Base-by-base conservation (phyloP, 2,113 vertebrate genomes). In the Opisthocomus hoazin region DNA sequence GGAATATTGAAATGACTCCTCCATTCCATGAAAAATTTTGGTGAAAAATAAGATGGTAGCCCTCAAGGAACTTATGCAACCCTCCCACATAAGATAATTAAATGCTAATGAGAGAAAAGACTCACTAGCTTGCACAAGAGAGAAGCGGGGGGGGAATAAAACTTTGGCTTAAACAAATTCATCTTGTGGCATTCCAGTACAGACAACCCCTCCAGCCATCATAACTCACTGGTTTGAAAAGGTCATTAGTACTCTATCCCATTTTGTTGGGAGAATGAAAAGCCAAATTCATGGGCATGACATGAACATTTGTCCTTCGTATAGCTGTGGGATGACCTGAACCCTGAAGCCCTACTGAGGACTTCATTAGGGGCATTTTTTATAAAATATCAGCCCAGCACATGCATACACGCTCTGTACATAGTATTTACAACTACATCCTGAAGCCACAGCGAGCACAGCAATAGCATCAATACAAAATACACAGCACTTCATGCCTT, bases 161-260 rank as follows among this genome's bases (percentile, higher is more conserved):
- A 12, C 14, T 86, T 74, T 84, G 63, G 63, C 87, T 93, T 95
- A 78, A 88, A 87, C 51, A 89, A 96, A 92, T 93, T 75, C 27
- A 51, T 75, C 68, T 75, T 80, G 61, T 75, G 64, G 24, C 64
- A 90, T 87, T 94, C 73, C 92, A 84, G 51, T 51, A 79, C 56
- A 89, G 88, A 84, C 56, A 92, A 71, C 32, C 60, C 80, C 93
- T 95, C 53, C 60, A 90, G 92, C 76, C 85, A 87, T 45, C 68
- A 66, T 84, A 95, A 93, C 70, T 95, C 73, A 83, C 36, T 93
- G 69, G 43, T 81, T 89, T 92, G 85, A 93, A 95, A 95, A 93
- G 76, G 86, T 87, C 96, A 71, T 78, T 88, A 89, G 89, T 26
- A 20, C 10, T 89, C 79, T 64, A 24, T n/a, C n/a, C 50, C 53